Evolutionary conservation across 2,797 vertebrate genomes (phyloP).

Genomic region (Scolopax bukidnonensis): DNA sequence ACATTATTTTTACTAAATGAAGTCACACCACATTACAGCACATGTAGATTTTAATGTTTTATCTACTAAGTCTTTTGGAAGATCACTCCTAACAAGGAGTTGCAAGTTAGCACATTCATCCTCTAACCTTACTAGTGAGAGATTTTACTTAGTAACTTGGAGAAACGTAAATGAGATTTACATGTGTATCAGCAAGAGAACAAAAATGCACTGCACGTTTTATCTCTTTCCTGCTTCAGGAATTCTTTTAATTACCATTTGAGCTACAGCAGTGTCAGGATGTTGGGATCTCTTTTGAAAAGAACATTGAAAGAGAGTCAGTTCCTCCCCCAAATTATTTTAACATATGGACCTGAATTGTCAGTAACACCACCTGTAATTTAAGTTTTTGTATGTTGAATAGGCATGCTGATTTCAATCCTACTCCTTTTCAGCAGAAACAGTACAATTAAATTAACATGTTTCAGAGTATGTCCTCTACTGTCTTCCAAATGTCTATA

Average conservation of each 20-base stretch:
- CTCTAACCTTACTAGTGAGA: not conserved
- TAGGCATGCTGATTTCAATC: slow-evolving; percentile 18
- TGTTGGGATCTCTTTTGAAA: slow-evolving; percentile 44
- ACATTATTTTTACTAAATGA: not conserved
- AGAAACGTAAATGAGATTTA: slow-evolving; percentile 3
- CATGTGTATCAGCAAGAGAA: slow-evolving; percentile 3
- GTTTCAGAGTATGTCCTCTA: not conserved
- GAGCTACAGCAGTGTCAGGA: slow-evolving; percentile 36
- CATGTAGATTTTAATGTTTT: not conserved
- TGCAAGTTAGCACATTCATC: not conserved
- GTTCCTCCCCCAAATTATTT: slow-evolving; percentile 58
- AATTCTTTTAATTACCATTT: slow-evolving; percentile 43
- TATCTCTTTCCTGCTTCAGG: not conserved
- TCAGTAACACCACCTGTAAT: slow-evolving; percentile 42
- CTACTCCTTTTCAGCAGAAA: slow-evolving; percentile 10
- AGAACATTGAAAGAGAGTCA: not conserved
- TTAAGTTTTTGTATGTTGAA: slow-evolving; percentile 37
- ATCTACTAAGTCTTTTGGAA: not conserved
- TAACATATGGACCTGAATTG: slow-evolving; percentile 5
- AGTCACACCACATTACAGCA: not conserved
- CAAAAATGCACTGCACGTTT: slow-evolving; percentile 31
- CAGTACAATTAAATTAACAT: not conserved
- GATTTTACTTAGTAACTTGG: not conserved
- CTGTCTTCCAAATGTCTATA: slow-evolving; percentile 11
- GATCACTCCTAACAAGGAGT: not conserved